Evolutionary conservation across 2,797 vertebrate genomes (phyloP), one percentile per base, ranked within the genome.

Genomic region (Onychomys arenicola): DNA sequence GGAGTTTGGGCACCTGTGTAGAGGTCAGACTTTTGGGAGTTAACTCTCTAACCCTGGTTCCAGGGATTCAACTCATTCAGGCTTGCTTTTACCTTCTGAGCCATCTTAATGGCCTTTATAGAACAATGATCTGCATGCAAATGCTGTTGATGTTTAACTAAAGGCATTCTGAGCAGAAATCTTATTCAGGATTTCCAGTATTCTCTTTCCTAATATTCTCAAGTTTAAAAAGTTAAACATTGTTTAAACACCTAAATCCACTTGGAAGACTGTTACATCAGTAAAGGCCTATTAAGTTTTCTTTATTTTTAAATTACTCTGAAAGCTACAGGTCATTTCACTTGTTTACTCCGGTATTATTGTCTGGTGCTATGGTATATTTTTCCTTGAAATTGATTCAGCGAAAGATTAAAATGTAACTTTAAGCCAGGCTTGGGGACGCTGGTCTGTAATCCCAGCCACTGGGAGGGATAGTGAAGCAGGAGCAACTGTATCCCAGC

Each of bases 221-320:
- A 49, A 21, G 11, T 13, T 75, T 78, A 77, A 77, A 76, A 76
- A 46, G 5, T 76, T 59, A 57, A 81, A 73, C 34, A 89, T 25
- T 11, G 25, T 29, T 75, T 89, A 55, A 89, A 52, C 43, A 65
- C 27, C 37, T 81, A 49, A 89, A 19, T 49, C 2, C 43, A 63
- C 34, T 32, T 65, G 40, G 27, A 88, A 65, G 29, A 93, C 11
- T 95, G 19, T 80, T 75, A 76, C 71, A 75, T 57, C 13, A 29
- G 43, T 77, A 77, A 17, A 77, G 46, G 9, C 27, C 27, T 32
- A 49, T 77, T 77, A 32, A 4, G 16, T 23, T 32, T 82, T 86
- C 84, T 90, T 87, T 65, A 40, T 34, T 95, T 92, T 59, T 90
- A 37, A 63, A 46, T 91, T 94, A 55, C 61, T 92, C 5, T 90